Conservation (phyloP, 2,113 vertebrate species). For the Triplophysa tibetana region DNA sequence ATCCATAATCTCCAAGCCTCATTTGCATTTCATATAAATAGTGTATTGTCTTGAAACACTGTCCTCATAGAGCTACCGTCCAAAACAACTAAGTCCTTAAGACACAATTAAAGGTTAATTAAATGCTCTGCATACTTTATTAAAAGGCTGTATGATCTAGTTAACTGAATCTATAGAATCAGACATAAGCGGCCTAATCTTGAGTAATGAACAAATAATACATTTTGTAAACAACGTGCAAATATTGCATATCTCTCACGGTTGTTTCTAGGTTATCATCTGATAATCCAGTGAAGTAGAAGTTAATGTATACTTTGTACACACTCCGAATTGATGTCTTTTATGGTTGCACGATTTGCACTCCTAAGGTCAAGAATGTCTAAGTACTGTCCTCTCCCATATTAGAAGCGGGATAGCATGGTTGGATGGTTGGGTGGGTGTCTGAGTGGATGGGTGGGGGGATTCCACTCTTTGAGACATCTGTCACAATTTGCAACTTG, state of each 20-base stretch:
- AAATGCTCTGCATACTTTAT: slow-evolving; percentile 68
- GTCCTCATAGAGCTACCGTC: slow-evolving; percentile 55
- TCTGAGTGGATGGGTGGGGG: background rate
- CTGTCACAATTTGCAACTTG: slow-evolving; percentile 55
- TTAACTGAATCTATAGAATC: slow-evolving; percentile 53
- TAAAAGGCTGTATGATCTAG: slow-evolving; percentile 58
- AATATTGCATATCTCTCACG: background rate
- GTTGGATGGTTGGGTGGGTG: background rate
- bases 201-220: background rate
- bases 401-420: slow-evolving; percentile 12
- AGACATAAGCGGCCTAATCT: slow-evolving; percentile 36
- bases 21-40: slow-evolving; percentile 44
- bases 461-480: slow-evolving; percentile 51
- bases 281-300: background rate
- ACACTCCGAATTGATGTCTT: slow-evolving; percentile 3
- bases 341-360: slow-evolving; percentile 10
- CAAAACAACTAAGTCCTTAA: slow-evolving; percentile 61
- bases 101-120: slow-evolving; percentile 70
- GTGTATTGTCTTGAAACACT: slow-evolving; percentile 43
- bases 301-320: slow-evolving; percentile 1
- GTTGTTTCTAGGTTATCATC: slow-evolving; percentile 2
- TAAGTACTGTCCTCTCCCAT: slow-evolving; percentile 8
- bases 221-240: slow-evolving; percentile 35
- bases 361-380: slow-evolving; percentile 35
- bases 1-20: slow-evolving; percentile 44